Base-by-base conservation (phyloP, 2,888 invertebrate species). In the Theretra japonica region DNA sequence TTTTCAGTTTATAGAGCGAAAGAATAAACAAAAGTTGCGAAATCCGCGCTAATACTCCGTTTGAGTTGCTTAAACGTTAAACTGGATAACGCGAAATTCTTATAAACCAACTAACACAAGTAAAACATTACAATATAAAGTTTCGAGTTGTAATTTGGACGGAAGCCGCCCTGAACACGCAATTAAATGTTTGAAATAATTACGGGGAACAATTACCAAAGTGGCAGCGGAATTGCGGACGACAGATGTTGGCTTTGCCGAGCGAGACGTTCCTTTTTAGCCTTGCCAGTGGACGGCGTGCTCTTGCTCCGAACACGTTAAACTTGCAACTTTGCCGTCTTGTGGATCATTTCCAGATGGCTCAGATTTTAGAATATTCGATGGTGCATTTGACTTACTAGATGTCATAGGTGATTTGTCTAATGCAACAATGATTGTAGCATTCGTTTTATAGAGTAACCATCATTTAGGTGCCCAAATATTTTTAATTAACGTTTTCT, bases 131-230 rank as follows among this genome's bases (percentile, higher is more conserved):
- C 70, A 60, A 73, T 70, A 73, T 68, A 68, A 82, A 81, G 77
- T 81, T 80, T 75, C 73, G 75, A 80, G 77, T 78, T 79, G 82
- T 85, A 84, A 86, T 88, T 87, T 83, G 72, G 74, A 81, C 79
- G 83, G 83, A 83, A 78, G 82, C 80, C 77, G 76, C 79, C 78
- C 74, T 79, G 82, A 85, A 84, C 85, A 87, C 85, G 84, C 83
- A 84, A 83, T 83, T 83, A 86, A 86, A 82, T 85, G 81, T 86
- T 84, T 85, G 78, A 83, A 83, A 86, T 86, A 88, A 89, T 88
- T 85, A 87, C 83, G 82, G 80, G 81, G 82, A 80, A 84, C 84
- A 86, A 88, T 89, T 88, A 88, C 82, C 79, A 86, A 85, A 87
- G 85, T 84, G 82, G 77, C 83, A 79, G 83, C 79, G 76, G 82